Percentiles rank a stretch among this genome's conserved stretches.
phyloP scores from a whole-genome alignment of 2,113 vertebrate species.

The Labeo catla region DNA sequence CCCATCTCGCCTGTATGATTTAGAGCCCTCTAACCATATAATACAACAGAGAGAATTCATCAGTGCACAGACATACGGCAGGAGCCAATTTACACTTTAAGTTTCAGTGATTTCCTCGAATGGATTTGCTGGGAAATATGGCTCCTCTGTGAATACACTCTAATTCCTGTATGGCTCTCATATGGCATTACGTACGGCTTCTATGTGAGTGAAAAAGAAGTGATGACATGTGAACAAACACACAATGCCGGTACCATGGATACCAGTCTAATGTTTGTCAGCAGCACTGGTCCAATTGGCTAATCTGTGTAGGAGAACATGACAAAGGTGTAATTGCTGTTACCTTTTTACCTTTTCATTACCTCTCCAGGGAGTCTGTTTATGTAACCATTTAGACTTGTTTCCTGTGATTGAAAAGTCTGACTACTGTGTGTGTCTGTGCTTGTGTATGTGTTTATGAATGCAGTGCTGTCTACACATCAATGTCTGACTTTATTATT shows the following conservation, averaged over 20 bases:
- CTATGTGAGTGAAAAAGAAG: not conserved
- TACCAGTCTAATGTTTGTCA: slow-evolving; percentile 38
- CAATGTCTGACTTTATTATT: not conserved
- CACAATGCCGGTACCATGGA: slow-evolving; percentile 4
- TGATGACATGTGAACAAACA: slow-evolving; percentile 25
- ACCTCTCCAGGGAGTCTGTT: slow-evolving; percentile 37
- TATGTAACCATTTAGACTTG: slow-evolving; percentile 29
- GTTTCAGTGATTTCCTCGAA: slow-evolving; percentile 65
- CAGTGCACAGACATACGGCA: slow-evolving; percentile 63
- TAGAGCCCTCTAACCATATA: slow-evolving; percentile 65
- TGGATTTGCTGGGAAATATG: slow-evolving; percentile 50
- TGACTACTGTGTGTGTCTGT: not conserved
- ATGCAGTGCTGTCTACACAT: not conserved
- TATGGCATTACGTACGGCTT: not conserved
- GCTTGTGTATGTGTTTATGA: not conserved
- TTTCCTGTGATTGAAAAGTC: slow-evolving; percentile 18
- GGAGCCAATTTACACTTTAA: slow-evolving; percentile 61
- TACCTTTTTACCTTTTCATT: slow-evolving; percentile 48
- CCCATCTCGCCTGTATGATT: slow-evolving; percentile 70
- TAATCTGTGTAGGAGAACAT: slow-evolving; percentile 40
- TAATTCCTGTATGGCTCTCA: slow-evolving; percentile 48
- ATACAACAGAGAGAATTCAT: slow-evolving; percentile 72
- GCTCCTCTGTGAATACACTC: slow-evolving; percentile 52
- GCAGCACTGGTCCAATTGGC: slow-evolving; percentile 16
- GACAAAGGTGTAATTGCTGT: slow-evolving; percentile 53